Percentiles rank a stretch among this genome's conserved stretches.
phyloP scores from a whole-genome alignment of 2,888 invertebrate species.

The Miltochrista miniata region DNA sequence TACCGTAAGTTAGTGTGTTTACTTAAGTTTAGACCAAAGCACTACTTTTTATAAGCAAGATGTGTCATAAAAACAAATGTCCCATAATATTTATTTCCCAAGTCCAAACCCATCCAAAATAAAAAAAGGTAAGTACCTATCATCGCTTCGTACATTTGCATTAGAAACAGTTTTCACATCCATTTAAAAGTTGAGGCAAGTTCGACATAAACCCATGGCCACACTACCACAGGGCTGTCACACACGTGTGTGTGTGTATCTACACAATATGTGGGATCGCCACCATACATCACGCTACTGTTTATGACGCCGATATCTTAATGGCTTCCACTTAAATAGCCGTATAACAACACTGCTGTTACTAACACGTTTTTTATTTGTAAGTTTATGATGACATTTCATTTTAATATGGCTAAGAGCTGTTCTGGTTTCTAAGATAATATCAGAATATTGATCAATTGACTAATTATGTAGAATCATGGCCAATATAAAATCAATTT shows the following conservation, averaged over 20 bases:
- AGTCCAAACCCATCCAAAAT: too few relatives aligned
- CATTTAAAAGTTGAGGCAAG: too few relatives aligned
- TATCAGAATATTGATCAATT: not conserved
- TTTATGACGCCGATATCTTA: slow-evolving; percentile 19
- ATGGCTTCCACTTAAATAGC: slow-evolving; percentile 14
- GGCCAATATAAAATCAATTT: too few relatives aligned
- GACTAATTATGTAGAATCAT: not conserved
- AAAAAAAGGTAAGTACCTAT: too few relatives aligned
- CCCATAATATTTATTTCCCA: too few relatives aligned
- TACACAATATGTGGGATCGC: slow-evolving; percentile 3
- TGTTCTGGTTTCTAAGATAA: not conserved
- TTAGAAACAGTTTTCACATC: too few relatives aligned
- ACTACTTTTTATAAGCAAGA: too few relatives aligned
- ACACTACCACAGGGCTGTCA: slow-evolving; percentile 1
- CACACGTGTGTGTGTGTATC: slow-evolving; percentile 12
- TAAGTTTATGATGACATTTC: not conserved
- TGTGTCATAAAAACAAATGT: too few relatives aligned
- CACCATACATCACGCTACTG: slow-evolving; percentile 15
- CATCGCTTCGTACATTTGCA: too few relatives aligned
- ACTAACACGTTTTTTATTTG: slow-evolving; percentile 6
- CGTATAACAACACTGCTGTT: not conserved
- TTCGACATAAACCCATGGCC: not conserved
- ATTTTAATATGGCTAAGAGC: slow-evolving; percentile 1
- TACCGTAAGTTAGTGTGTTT: too few relatives aligned
- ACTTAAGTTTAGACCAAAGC: too few relatives aligned